phyloP scores from a whole-genome alignment of 2,113 vertebrate species.

The Crotalus horridus region DNA sequence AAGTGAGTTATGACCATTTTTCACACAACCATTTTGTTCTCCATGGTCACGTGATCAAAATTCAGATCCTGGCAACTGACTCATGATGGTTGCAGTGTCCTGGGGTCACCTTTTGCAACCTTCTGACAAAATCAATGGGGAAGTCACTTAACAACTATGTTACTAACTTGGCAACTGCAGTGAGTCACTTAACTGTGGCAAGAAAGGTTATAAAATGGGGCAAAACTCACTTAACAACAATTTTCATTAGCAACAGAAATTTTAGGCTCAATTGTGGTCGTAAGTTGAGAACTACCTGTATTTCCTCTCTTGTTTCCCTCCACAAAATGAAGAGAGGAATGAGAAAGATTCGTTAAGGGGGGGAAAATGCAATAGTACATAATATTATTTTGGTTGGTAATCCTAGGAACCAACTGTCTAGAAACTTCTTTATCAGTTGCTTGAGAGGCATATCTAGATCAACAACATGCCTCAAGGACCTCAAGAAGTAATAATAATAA shows the following conservation, averaged over 20 bases:
- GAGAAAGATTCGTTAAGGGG: neutral
- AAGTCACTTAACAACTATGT: no score
- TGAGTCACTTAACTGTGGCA: no score
- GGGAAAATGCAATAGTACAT: neutral
- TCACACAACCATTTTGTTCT: neutral
- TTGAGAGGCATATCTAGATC: neutral
- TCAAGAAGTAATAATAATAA: neutral
- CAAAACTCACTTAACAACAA: no score
- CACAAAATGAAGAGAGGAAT: neutral
- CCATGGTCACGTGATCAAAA: no score
- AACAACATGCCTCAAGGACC: neutral
- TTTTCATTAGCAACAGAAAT: no score
- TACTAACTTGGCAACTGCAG: no score
- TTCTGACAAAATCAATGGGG: no score
- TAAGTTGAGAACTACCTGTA: neutral
- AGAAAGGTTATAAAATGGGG: no score
- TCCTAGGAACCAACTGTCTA: neutral
- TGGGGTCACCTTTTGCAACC: no score
- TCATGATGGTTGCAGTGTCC: no score
- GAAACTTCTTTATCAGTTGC: neutral
- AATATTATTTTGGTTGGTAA: neutral
- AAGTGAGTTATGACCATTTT: neutral
- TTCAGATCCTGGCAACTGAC: no score
- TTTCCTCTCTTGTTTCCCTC: neutral
- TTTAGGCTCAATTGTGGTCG: no score